Evolutionary conservation across 2,888 invertebrate genomes (phyloP), one percentile per base, ranked within the genome.

Genomic region (Terebella lapidaria): DNA sequence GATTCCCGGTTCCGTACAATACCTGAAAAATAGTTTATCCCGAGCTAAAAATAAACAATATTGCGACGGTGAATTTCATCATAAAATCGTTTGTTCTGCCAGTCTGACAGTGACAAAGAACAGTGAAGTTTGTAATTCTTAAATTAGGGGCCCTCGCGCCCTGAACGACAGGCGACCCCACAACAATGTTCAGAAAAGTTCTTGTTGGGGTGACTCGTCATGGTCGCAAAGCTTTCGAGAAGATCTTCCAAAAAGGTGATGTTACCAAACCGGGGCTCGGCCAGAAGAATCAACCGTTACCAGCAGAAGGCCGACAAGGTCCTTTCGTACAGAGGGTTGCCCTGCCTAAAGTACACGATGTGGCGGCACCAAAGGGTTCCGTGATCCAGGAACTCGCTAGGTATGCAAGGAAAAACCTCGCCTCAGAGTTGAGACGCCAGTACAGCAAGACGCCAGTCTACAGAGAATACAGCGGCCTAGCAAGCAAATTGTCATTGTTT

Each of bases 171-270:
- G 56, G 56, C 26, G 56, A 46, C 18, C 26, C 56, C 2, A 46
- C 22, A 5, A 61, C 42, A 83, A 90, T 61, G 83, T 49, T 49
- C 24, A 22, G 22, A 24, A 10, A 22, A 49, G 24, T 22, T 5
- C 22, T 49, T 5, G 5, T 49, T 5, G 22, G 5, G 15, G 49
- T 22, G 5, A 24, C 22, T 49, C 49, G 49, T 22, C 49, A 22
- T 22, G 24, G 49, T 10, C 10, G 49, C 5, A 10, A 22, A 22
- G 15, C 22, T 5, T 49, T 49, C n/a, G 49, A 49, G 24, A 24
- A 24, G 24, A 5, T 49, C 5, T 24, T 49, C 18, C 18, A 49
- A 22, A n/a, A n/a, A n/a, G n/a, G n/a, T n/a, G n/a, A n/a, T n/a
- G n/a, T n/a, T n/a, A n/a, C n/a, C n/a, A n/a, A n/a, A n/a, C n/a